Evolutionary conservation across 2,797 vertebrate genomes (phyloP).

Genomic region (Tympanoctomys barrerae): DNA sequence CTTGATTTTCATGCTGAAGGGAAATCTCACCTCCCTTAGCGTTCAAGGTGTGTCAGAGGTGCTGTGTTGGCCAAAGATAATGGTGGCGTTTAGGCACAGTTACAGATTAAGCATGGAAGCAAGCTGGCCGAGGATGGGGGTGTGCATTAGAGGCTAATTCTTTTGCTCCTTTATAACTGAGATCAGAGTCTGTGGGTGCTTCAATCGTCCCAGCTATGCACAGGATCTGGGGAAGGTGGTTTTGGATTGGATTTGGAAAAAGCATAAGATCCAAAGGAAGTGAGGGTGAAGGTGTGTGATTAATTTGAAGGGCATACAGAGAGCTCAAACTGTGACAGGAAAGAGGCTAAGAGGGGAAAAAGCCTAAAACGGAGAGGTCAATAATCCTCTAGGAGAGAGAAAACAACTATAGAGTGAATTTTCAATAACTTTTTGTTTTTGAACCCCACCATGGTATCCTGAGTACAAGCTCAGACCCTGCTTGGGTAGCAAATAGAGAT

Average conservation of each 20-base stretch:
- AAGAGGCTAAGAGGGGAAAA: background rate
- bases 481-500: conserved; percentile 3
- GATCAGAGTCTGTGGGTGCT: background rate
- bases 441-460: background rate
- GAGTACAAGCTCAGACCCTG: background rate
- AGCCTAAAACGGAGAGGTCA: background rate
- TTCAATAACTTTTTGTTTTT: background rate
- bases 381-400: background rate
- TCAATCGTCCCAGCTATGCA: background rate
- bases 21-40: background rate
- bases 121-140: background rate
- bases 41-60: background rate
- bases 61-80: background rate
- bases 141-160: background rate
- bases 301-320: conserved; percentile 6
- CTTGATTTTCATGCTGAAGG: background rate
- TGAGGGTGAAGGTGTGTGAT: background rate
- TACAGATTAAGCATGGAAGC: background rate
- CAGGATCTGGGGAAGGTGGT: background rate
- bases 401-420: background rate
- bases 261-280: background rate
- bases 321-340: background rate
- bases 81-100: background rate
- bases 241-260: conserved; percentile 44
- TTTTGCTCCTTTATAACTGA: background rate